These are phyloP conservation scores for Brenthis ino DNA, from an alignment of 2,888 invertebrate species.

Conservation along the genomic window DNA sequence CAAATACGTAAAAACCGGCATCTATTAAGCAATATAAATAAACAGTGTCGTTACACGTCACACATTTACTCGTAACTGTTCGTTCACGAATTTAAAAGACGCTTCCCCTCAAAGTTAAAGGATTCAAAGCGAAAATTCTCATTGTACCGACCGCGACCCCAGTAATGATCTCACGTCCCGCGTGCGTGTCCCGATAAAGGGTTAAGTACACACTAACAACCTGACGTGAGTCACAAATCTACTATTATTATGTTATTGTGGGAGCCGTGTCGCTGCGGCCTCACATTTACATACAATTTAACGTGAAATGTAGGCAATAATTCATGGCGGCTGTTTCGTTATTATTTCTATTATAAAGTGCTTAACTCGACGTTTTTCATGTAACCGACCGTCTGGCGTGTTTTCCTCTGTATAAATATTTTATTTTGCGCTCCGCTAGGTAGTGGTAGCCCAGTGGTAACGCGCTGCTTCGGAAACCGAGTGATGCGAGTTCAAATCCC, in stretches of 20 bases:
- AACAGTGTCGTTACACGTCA: constrained; percentile 52
- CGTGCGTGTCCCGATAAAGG: constrained; percentile 81
- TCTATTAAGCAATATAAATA: constrained; percentile 51
- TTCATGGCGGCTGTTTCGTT: constrained; percentile 74
- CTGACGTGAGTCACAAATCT: constrained; percentile 82
- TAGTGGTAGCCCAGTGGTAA: too few species aligned
- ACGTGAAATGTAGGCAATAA: constrained; percentile 81
- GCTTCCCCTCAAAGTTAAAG: constrained; percentile 42
- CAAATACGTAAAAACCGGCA: constrained; percentile 50
- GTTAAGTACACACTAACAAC: constrained; percentile 82
- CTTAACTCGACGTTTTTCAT: constrained; percentile 71
- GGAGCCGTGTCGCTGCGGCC: constrained; percentile 75
- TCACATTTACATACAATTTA: constrained; percentile 81
- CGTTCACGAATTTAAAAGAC: constrained; percentile 50
- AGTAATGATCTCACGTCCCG: constrained; percentile 80
- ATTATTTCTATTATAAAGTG: constrained; percentile 80
- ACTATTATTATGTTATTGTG: constrained; percentile 82
- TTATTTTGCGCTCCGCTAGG: constrained; percentile 53
- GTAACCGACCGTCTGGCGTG: constrained; percentile 62
- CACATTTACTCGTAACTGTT: constrained; percentile 51
- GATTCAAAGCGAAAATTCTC: constrained; percentile 43
- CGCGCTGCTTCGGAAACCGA: too few species aligned
- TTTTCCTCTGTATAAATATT: constrained; percentile 54
- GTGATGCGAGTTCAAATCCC: too few species aligned
- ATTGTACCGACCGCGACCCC: constrained; percentile 62